phyloP scores from a whole-genome alignment of 2,113 vertebrate species.

The Stictonetta naevosa region DNA sequence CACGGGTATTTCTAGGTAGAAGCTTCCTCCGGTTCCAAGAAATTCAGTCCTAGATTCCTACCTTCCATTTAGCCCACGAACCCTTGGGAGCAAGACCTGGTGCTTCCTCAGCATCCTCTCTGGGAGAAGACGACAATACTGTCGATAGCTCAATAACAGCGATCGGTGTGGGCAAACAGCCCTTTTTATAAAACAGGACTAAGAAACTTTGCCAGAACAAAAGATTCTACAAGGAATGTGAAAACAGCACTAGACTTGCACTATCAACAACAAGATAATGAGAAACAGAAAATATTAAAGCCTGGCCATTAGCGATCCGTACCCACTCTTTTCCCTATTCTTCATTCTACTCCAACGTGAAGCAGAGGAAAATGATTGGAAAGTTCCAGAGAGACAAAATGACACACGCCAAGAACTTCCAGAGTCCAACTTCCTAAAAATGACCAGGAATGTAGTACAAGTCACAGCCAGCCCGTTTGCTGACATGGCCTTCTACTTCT shows the following conservation, averaged over 20 bases:
- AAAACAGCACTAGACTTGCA: background rate
- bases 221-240: background rate
- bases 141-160: background rate
- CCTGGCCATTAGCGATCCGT: background rate
- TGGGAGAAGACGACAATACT: background rate
- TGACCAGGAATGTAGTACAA: background rate
- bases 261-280: background rate
- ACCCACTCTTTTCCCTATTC: background rate
- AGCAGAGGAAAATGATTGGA: background rate
- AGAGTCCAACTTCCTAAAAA: constrained; percentile 17
- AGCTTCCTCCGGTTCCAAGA: background rate
- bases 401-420: constrained; percentile 23
- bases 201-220: background rate
- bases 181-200: background rate
- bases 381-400: constrained; percentile 16
- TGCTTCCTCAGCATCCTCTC: background rate
- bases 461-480: background rate
- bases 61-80: background rate
- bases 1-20: background rate
- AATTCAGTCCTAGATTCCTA: background rate
- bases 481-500: background rate
- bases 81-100: background rate
- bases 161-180: background rate
- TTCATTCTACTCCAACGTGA: background rate
- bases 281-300: background rate